Evolutionary conservation across 2,888 invertebrate species (phyloP).

Genomic region (Tetheella fluctuosa): DNA sequence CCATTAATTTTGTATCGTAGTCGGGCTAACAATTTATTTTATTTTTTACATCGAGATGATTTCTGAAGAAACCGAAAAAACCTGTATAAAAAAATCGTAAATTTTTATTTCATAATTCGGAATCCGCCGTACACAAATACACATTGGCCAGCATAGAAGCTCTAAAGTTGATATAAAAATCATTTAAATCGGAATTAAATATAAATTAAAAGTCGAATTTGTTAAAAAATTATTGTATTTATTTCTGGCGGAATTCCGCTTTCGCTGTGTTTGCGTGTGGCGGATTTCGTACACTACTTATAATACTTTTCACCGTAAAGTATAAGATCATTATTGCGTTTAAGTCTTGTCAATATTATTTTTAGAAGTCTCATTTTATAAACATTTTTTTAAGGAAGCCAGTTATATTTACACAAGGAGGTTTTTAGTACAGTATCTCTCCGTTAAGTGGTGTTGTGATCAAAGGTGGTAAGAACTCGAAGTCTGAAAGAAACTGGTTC

Average conservation of each 20-base stretch:
- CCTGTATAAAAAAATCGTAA: not conserved
- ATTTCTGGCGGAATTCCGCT: not conserved
- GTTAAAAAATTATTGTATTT: not conserved
- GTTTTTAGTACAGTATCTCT: too few species aligned
- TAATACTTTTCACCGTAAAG: not conserved
- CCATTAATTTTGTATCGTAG: not conserved
- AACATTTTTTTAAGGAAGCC: not conserved
- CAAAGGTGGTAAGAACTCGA: too few species aligned
- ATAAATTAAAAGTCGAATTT: too few species aligned
- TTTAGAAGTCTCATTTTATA: not conserved
- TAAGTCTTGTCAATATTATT: not conserved
- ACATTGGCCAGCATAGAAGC: not conserved
- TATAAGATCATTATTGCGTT: constrained; percentile 1
- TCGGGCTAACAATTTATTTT: not conserved
- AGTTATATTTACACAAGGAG: not conserved
- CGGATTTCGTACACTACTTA: not conserved
- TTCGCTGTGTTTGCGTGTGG: not conserved
- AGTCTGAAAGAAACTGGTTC: too few species aligned
- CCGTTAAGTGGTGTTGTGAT: too few species aligned
- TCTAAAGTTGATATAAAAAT: not conserved
- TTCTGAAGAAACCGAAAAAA: not conserved
- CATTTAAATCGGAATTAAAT: not conserved
- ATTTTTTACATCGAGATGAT: not conserved
- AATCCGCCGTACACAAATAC: not conserved
- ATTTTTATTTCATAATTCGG: not conserved